A percentile compares a stretch with the other conserved stretches of the same genome.
Conservation (phyloP, 2,797 vertebrate species). For the Lutjanus campechanus region DNA sequence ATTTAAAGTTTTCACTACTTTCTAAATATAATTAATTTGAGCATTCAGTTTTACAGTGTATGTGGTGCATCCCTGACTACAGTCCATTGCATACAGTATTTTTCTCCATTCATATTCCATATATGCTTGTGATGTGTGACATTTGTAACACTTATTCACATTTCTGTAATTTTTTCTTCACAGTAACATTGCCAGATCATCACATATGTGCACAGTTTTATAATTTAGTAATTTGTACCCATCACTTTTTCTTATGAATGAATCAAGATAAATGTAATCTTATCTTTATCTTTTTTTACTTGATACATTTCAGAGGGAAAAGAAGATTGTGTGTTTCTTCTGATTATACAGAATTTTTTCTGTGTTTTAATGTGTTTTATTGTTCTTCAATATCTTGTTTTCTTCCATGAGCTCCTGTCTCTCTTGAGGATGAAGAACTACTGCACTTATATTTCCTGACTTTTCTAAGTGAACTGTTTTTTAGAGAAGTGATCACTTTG, state of each 20-base stretch:
- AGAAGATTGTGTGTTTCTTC: too few species aligned
- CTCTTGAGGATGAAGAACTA: neutral
- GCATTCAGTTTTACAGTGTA: too few species aligned
- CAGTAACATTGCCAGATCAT: neutral
- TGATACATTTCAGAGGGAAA: neutral
- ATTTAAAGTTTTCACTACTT: too few species aligned
- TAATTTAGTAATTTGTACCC: neutral
- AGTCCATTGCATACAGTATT: too few species aligned
- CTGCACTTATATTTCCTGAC: neutral
- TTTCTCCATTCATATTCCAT: too few species aligned
- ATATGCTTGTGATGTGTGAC: too few species aligned
- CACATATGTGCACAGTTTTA: neutral
- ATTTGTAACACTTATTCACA: too few species aligned
- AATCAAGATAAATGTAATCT: neutral
- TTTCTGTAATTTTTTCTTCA: neutral
- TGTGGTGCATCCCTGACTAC: too few species aligned
- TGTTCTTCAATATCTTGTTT: neutral
- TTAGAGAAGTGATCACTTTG: neutral
- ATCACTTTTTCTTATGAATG: neutral
- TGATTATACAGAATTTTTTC: neutral
- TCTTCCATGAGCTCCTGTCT: neutral
- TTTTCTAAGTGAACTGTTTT: neutral
- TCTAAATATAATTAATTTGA: too few species aligned
- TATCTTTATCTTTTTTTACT: neutral
- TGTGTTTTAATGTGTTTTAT: neutral